phyloP scores from a whole-genome alignment of 2,113 vertebrate species.

The Urocitellus parryii region DNA sequence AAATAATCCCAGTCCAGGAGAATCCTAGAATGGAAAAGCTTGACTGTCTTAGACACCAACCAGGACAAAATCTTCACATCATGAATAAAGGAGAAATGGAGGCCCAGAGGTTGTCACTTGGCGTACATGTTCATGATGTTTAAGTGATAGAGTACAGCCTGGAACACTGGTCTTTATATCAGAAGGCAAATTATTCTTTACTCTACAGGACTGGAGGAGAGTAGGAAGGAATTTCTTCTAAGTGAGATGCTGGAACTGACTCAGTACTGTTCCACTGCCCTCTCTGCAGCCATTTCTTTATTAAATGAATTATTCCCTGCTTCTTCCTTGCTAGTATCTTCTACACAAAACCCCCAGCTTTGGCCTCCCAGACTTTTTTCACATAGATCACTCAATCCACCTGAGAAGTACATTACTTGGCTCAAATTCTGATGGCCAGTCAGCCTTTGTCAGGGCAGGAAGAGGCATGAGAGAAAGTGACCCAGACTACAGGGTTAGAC shows the following conservation, averaged over 20 bases:
- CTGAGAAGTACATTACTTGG: background rate
- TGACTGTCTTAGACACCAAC: background rate
- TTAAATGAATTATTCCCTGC: background rate
- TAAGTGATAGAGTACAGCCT: background rate
- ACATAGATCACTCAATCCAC: background rate
- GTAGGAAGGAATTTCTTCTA: background rate
- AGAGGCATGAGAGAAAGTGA: background rate
- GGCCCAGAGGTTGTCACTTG: background rate
- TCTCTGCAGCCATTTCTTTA: background rate
- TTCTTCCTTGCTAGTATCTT: background rate
- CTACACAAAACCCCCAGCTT: background rate
- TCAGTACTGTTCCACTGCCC: background rate
- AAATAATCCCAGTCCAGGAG: background rate
- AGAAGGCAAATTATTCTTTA: background rate
- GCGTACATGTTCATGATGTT: background rate
- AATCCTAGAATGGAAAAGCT: background rate
- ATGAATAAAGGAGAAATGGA: background rate
- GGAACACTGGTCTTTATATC: background rate
- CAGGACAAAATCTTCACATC: background rate
- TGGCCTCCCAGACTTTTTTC: background rate
- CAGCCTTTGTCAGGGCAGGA: background rate
- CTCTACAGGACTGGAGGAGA: background rate
- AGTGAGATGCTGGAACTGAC: background rate
- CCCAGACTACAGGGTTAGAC: accelerated
- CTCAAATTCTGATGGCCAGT: background rate